phyloP scores from a whole-genome alignment of 2,113 vertebrate species.

The Dasyornis broadbenti region DNA sequence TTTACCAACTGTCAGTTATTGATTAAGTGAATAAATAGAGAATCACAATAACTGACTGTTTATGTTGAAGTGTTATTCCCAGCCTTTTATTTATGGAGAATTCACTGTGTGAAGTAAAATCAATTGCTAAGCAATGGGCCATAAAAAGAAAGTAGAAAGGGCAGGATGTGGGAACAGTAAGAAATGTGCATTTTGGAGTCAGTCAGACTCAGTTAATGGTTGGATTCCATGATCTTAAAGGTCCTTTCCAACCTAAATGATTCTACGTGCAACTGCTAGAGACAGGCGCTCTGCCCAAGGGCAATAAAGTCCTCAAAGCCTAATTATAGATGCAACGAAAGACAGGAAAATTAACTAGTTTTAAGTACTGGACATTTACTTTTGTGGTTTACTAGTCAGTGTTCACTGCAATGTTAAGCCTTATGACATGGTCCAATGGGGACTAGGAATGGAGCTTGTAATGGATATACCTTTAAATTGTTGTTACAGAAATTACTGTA shows the following conservation, averaged over 20 bases:
- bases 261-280: not conserved
- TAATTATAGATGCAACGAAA: not conserved
- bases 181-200: not conserved
- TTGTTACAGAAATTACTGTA: not conserved
- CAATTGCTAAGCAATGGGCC: constrained; percentile 4
- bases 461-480: not conserved
- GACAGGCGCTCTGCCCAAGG: not conserved
- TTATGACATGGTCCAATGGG: not conserved
- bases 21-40: not conserved
- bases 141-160: not conserved
- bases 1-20: not conserved
- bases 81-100: not conserved
- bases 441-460: not conserved
- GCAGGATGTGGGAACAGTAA: not conserved
- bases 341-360: not conserved
- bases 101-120: constrained; percentile 29
- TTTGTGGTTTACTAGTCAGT: not conserved
- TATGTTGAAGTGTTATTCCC: not conserved
- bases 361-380: not conserved
- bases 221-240: not conserved
- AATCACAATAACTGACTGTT: not conserved
- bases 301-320: not conserved
- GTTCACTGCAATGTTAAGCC: not conserved
- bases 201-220: not conserved
- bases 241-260: not conserved